phyloP scores from a whole-genome alignment of 2,113 vertebrate species.

The Callionymus lyra region DNA sequence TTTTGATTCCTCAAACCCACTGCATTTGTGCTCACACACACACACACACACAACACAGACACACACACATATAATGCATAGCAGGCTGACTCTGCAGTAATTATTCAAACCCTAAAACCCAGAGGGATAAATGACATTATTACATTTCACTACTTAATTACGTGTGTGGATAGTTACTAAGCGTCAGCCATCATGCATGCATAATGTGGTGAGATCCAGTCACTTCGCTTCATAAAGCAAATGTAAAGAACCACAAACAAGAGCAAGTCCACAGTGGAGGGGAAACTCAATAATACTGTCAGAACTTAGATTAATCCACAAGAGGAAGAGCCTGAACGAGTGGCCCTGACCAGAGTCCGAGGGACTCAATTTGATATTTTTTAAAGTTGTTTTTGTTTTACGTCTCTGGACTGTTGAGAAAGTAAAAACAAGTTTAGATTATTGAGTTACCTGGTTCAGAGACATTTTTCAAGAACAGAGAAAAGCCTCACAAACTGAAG shows the following conservation, averaged over 20 bases:
- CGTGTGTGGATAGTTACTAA: constrained; percentile 55
- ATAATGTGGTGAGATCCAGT: constrained; percentile 42
- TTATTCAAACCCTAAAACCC: constrained; percentile 58
- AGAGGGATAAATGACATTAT: constrained; percentile 58
- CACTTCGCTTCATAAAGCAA: constrained; percentile 37
- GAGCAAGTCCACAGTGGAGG: constrained; percentile 1
- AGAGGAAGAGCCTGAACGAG: too few species aligned
- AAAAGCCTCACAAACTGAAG: too few species aligned
- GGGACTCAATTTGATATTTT: too few species aligned
- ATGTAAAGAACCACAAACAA: constrained; percentile 21
- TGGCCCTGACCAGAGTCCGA: too few species aligned
- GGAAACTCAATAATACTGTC: background rate
- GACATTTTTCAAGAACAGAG: too few species aligned
- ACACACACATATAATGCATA: constrained; percentile 29
- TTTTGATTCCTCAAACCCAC: constrained; percentile 37
- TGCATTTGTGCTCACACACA: constrained; percentile 7
- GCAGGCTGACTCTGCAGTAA: constrained; percentile 59
- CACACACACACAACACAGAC: constrained; percentile 6
- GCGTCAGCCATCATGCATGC: constrained; percentile 42
- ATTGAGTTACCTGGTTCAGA: too few species aligned
- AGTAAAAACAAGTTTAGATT: too few species aligned
- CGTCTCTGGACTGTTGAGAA: too few species aligned
- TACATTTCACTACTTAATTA: constrained; percentile 61
- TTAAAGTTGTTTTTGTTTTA: too few species aligned
- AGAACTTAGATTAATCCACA: too few species aligned